Base-by-base conservation (phyloP, 1,140 invertebrate genomes). In the Bombus vancouverensis region DNA sequence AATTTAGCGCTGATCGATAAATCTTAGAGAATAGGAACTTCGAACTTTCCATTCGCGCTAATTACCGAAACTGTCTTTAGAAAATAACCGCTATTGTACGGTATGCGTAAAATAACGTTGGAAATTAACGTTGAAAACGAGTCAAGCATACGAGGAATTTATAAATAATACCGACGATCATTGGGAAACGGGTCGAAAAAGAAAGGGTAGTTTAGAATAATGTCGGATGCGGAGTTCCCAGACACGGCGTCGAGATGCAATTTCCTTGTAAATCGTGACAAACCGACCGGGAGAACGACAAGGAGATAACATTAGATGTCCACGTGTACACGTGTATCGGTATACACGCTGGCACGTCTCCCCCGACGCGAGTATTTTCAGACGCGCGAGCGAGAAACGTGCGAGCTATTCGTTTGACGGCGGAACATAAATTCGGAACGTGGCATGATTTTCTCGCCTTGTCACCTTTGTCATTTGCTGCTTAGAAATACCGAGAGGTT, bases 391-490 rank as follows among this genome's bases (percentile, higher is more conserved):
- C 73, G 70, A 82, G 85, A 86, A 91, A 89, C 80, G 75, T 62
- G 70, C 81, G 83, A 88, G 86, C 88, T 90, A 89, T 92, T 91
- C 91, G 91, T 92, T 92, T 92, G 91, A 90, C 92, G 91, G 91
- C 89, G 89, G 91, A 91, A 92, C 92, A 94, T 94, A 94, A 94
- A 94, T 94, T 92, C 90, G 89, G 81, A 74, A 91, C 90, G 91
- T 91, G 90, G 91, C 86, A 83, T 84, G 83, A 90, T 95, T 94
- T 93, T 93, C 94, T 94, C 93, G 94, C 91, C 93, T 93, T 93
- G 94, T 94, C 94, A 94, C 90, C 92, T 93, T 91, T 94, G 93
- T 95, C 94, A 94, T 95, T 94, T 93, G 93, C 93, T 93, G 92
- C 92, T 92, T 94, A 93, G 94, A 95, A 94, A 94, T 94, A 94